These are phyloP conservation scores for Gymnodraco acuticeps DNA, from an alignment of 2,797 vertebrate genomes.

Conservation along the genomic window DNA sequence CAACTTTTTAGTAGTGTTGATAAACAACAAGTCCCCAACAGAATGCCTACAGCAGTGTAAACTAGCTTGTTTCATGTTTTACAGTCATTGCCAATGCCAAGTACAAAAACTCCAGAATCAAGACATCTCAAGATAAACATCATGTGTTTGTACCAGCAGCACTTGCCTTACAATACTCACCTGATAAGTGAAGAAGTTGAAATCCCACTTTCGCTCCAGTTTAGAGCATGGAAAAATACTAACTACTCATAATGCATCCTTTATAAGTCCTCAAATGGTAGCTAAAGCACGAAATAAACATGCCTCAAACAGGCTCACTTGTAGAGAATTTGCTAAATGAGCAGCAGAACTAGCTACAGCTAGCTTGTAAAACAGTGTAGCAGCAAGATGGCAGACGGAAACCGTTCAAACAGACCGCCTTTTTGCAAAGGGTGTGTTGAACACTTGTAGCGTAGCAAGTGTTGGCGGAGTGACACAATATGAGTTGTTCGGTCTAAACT, in stretches of 20 bases:
- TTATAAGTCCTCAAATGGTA: neutral
- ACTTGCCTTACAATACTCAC: neutral
- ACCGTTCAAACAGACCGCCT: neutral
- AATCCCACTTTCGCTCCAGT: neutral
- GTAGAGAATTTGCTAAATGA: neutral
- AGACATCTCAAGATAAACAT: neutral
- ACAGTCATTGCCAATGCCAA: rapidly evolving
- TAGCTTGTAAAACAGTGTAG: neutral
- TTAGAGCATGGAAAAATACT: neutral
- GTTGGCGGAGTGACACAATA: neutral
- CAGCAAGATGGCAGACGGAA: neutral
- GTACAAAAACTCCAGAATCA: neutral
- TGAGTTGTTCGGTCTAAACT: neutral
- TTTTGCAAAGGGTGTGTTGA: neutral
- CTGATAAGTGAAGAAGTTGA: neutral
- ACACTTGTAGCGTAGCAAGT: neutral
- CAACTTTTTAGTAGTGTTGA: neutral
- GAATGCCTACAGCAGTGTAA: neutral
- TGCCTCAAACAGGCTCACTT: neutral
- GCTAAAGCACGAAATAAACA: neutral
- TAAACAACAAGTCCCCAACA: neutral
- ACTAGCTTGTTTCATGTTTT: neutral
- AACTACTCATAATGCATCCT: no score
- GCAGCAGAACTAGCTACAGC: neutral
- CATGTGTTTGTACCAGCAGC: neutral